These are phyloP conservation scores for Sabellastarte sp. DNA, from an alignment of 2,888 invertebrate genomes.

Conservation along the genomic window DNA sequence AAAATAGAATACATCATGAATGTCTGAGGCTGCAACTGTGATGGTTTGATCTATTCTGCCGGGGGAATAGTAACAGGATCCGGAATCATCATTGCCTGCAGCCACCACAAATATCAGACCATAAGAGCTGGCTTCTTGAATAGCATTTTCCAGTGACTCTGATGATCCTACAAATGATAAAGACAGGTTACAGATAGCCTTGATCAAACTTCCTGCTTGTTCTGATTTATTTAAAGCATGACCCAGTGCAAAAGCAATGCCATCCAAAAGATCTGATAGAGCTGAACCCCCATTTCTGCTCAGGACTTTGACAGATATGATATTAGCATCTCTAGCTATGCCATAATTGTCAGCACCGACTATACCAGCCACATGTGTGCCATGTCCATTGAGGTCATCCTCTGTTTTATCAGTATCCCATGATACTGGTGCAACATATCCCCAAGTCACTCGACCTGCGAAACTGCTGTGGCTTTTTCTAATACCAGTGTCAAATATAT, in stretches of 20 bases:
- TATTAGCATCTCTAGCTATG: neutral
- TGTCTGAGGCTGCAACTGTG: constrained; percentile 13
- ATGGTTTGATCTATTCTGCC: constrained; percentile 4
- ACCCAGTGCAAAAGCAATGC: neutral
- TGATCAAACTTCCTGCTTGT: neutral
- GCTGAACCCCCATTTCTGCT: neutral
- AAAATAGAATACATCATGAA: constrained; percentile 3
- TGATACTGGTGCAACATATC: neutral
- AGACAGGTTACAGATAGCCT: neutral
- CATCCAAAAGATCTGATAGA: neutral
- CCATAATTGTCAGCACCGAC: neutral
- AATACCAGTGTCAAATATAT: constrained; percentile 1
- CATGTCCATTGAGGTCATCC: neutral
- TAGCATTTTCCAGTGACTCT: neutral
- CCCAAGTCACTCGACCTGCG: neutral
- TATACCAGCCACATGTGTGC: constrained; percentile 1
- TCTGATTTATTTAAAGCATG: neutral
- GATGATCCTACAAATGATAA: neutral
- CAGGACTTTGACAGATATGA: neutral
- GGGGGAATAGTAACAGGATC: constrained; percentile 4
- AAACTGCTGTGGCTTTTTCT: neutral
- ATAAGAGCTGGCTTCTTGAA: neutral
- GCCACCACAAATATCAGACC: constrained; percentile 10
- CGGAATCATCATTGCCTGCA: constrained; percentile 5
- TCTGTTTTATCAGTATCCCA: neutral